A percentile compares a stretch with the other conserved stretches of the same genome.
These are phyloP conservation scores for Ascidia mentula DNA, from an alignment of 23 tunicate species.

Conservation along the genomic window DNA sequence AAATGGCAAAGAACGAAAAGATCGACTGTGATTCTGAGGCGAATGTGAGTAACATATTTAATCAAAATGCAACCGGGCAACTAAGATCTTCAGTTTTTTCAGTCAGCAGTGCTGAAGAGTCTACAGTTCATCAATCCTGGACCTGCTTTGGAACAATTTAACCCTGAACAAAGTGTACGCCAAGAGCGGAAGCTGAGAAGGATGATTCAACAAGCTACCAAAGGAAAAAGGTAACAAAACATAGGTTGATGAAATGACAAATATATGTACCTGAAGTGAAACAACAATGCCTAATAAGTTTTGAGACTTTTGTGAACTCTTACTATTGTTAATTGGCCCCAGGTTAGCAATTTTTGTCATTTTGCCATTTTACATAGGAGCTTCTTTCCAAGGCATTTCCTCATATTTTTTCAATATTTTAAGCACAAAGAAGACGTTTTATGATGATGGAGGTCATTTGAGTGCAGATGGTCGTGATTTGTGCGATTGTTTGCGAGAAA, in stretches of 20 bases:
- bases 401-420: background rate
- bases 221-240: constrained; percentile 27
- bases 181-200: constrained; percentile 74
- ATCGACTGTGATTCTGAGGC: too few relatives aligned
- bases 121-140: constrained; percentile 77
- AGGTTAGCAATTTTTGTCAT: background rate
- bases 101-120: constrained; percentile 31
- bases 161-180: constrained; percentile 68
- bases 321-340: too few relatives aligned
- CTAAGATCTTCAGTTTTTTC: too few relatives aligned
- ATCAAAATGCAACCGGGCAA: too few relatives aligned
- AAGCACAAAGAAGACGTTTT: constrained; percentile 48
- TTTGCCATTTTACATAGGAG: background rate
- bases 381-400: background rate
- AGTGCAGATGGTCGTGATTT: constrained; percentile 64
- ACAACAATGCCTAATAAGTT: too few relatives aligned
- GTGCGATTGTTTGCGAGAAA: constrained; percentile 71
- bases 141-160: constrained; percentile 67
- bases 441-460: constrained; percentile 72
- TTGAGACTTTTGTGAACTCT: too few relatives aligned
- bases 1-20: too few relatives aligned
- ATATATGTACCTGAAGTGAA: too few relatives aligned
- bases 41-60: too few relatives aligned
- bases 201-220: constrained; percentile 45
- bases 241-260: too few relatives aligned